These are phyloP conservation scores for Charina bottae DNA, from an alignment of 2,113 vertebrate species.

Conservation along the genomic window DNA sequence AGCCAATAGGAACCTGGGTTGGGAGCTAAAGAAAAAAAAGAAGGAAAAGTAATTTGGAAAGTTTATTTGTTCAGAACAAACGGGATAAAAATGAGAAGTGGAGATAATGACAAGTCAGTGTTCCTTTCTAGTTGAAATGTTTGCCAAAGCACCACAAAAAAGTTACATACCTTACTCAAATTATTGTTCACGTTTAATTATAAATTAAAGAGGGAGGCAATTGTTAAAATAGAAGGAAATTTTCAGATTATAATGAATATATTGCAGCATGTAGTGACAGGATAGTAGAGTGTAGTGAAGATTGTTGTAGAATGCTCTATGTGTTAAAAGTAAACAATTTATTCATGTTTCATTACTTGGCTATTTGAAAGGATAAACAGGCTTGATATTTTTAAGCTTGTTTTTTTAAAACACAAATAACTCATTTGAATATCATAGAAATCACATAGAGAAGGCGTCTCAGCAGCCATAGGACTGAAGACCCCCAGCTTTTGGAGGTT, in stretches of 20 bases:
- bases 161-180: background rate
- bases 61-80: background rate
- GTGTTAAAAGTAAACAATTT: background rate
- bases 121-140: background rate
- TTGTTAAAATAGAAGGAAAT: background rate
- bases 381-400: background rate
- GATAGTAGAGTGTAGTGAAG: background rate
- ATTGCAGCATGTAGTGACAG: background rate
- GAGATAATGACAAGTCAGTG: background rate
- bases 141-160: background rate
- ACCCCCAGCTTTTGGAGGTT: background rate
- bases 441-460: background rate
- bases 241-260: background rate
- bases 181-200: background rate
- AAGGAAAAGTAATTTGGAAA: too few species aligned
- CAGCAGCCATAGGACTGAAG: background rate
- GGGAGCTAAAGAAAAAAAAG: background rate
- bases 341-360: background rate
- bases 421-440: background rate
- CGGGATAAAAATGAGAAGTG: background rate
- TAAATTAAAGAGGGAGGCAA: background rate
- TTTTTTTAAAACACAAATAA: background rate
- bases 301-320: background rate
- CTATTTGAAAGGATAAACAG: background rate
- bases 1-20: background rate